A percentile compares a stretch with the other conserved stretches of the same genome.
phyloP scores from a whole-genome alignment of 2,797 vertebrate genomes.

The Molossus molossus region DNA sequence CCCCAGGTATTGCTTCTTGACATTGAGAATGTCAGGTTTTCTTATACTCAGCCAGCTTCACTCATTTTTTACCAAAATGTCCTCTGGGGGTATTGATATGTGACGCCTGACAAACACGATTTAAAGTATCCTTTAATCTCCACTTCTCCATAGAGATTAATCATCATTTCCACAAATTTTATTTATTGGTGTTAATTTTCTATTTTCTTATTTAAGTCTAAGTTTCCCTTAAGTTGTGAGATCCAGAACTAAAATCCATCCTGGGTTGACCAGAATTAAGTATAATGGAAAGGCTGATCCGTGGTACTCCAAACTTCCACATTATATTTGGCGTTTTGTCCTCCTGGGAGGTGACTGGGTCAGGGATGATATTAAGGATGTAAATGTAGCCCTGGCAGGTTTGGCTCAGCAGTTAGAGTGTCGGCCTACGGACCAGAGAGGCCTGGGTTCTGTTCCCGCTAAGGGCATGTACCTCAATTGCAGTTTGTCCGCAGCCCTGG shows the following conservation, averaged over 20 bases:
- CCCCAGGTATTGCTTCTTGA: background rate
- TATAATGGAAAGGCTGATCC: background rate
- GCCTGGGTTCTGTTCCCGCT: no score
- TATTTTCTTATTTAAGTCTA: conserved; percentile 19
- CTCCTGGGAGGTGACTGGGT: background rate
- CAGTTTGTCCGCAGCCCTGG: no score
- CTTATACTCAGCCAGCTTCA: background rate
- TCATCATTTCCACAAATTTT: background rate
- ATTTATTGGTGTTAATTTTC: conserved; percentile 2
- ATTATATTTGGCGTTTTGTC: background rate
- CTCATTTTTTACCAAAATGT: background rate
- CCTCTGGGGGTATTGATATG: background rate
- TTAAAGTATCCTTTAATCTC: background rate
- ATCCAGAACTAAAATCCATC: conserved; percentile 22
- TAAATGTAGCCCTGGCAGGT: no score
- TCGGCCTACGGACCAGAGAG: no score
- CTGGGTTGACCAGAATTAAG: background rate
- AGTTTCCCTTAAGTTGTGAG: background rate
- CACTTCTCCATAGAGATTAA: background rate
- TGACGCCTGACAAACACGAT: background rate
- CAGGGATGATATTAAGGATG: background rate
- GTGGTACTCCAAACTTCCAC: background rate
- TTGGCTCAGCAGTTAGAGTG: no score
- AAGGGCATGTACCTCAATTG: no score
- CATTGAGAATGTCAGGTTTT: background rate